Conservation (phyloP, 2,888 invertebrate genomes). For the Tethea ocularis region DNA sequence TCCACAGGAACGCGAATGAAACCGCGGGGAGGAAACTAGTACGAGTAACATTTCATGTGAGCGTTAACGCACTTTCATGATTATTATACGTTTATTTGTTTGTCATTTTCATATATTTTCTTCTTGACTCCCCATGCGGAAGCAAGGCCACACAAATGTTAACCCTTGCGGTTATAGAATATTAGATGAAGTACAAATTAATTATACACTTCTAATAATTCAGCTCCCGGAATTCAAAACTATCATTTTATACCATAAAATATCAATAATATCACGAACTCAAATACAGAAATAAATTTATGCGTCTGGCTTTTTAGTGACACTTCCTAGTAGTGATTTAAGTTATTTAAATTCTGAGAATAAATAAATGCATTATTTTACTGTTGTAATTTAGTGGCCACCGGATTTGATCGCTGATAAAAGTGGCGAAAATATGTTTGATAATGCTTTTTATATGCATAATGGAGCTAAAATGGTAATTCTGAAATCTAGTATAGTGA, state of each 20-base stretch:
- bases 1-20: no score
- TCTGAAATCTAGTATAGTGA: not conserved
- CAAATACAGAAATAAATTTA: not conserved
- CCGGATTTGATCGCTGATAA: not conserved
- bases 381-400: not conserved
- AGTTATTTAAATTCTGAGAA: not conserved
- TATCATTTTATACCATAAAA: not conserved
- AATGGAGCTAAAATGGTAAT: not conserved
- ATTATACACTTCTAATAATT: not conserved
- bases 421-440: not conserved
- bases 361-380: constrained; percentile 14
- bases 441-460: not conserved
- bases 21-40: no score
- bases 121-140: not conserved
- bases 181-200: not conserved
- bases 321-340: not conserved
- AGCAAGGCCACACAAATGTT: not conserved
- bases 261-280: not conserved
- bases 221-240: not conserved
- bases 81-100: not conserved
- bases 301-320: constrained; percentile 1
- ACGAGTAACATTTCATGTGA: no score
- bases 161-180: not conserved
- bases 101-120: not conserved
- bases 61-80: no score